Evolutionary conservation across 2,888 invertebrate species (phyloP), one percentile per base, ranked within the genome.

Genomic region (Leucozona laternaria): DNA sequence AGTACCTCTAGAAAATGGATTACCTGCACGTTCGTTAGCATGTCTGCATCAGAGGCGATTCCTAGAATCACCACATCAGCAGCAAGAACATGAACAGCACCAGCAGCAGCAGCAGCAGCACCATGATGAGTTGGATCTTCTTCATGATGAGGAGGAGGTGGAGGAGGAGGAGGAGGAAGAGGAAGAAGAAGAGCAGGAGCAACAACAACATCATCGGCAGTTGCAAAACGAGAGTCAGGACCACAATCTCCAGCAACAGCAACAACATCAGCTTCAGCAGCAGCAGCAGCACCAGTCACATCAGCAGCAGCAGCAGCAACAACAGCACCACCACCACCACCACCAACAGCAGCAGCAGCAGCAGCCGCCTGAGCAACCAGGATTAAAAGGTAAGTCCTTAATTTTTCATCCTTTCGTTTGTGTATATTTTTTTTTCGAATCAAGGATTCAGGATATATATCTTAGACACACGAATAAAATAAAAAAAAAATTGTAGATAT

Each of bases 31-130:
- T 88, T 89, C 90, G 88, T 88, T 90, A 89, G 88, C 90, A 80
- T 92, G 92, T 88, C 88, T 90, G 88, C 92, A 92, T 90, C 91
- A 91, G 88, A 89, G 91, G 87, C 90, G 91, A 88, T 90, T 91
- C 89, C 89, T 90, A 53, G 92, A 91, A 88, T 89, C 91, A 87
- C 71, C 75, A 37, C 85, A 79, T 34, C 76, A 79, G 53, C 50
- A 73, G n/a, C 71, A 77, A 15, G 77, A 90, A 84, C 89, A 90
- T 82, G 88, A 89, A 81, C 90, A 90, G 64, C 88, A 88, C 64
- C 83, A 89, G 55, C 88, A 89, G 66, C 50, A 68, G 10, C 34
- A 55, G 4, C 73, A 70, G 11, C 83, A 83, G 22, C 73, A 68
- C 34, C 68, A 72, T 34, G 25, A 64, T 17, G 64, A 64, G 28